These are phyloP conservation scores for Danio jaintianensis DNA, from an alignment of 2,797 vertebrate species.

Conservation along the genomic window DNA sequence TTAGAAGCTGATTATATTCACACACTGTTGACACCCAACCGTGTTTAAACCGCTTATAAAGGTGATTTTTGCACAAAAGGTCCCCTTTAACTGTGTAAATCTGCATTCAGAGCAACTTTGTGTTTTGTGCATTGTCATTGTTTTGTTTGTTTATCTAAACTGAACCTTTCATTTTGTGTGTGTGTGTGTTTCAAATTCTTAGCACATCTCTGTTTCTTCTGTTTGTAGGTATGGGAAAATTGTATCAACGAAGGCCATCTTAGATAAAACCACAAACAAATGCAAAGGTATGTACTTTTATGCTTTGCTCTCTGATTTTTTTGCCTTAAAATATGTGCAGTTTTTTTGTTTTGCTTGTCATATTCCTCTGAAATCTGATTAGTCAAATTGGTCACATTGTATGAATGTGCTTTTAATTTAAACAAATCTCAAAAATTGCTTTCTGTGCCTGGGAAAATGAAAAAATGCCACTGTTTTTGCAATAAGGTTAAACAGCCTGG, in stretches of 20 bases:
- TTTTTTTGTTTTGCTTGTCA: not conserved
- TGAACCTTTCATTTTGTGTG: not conserved
- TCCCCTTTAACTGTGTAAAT: no score
- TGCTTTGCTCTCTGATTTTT: constrained; percentile 27
- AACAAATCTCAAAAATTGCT: not conserved
- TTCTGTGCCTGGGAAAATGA: not conserved
- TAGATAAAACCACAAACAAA: constrained; percentile 99
- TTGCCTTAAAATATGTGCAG: not conserved
- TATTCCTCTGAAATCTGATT: not conserved
- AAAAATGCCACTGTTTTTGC: not conserved
- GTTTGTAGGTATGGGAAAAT: constrained; percentile 95
- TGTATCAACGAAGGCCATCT: constrained; percentile 98
- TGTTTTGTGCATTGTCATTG: not conserved
- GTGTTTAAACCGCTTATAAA: no score
- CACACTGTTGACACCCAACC: no score
- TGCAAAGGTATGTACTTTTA: constrained; percentile 90
- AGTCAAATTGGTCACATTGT: not conserved
- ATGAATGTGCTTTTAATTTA: not conserved
- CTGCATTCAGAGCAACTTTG: no score
- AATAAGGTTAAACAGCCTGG: not conserved
- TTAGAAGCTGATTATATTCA: no score
- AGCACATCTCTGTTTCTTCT: constrained; percentile 67
- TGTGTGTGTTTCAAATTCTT: constrained; percentile 56
- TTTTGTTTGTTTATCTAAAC: not conserved
- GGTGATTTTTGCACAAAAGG: no score